Conservation (phyloP, 92 coral and sea anemone genomes). For the Diadumene lineata region DNA sequence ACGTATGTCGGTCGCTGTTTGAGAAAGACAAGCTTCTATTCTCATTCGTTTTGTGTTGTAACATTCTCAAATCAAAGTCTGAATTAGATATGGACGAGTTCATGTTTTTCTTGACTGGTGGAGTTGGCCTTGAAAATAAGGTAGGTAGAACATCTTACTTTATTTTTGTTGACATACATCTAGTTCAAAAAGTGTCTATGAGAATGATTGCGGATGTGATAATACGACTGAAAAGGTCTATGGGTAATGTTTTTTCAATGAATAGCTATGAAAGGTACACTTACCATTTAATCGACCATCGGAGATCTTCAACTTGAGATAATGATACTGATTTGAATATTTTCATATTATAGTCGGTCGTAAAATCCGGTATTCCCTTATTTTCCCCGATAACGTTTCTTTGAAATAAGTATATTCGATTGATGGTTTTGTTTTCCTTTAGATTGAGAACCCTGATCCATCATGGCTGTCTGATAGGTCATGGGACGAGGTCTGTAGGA, state of each 20-base stretch:
- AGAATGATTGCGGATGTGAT: too few relatives aligned
- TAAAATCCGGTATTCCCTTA: too few relatives aligned
- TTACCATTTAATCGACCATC: too few relatives aligned
- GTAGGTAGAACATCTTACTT: too few relatives aligned
- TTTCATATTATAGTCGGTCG: too few relatives aligned
- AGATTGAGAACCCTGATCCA: slow-evolving; percentile 96
- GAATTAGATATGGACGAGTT: slow-evolving; percentile 94
- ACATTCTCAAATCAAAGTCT: slow-evolving; percentile 91
- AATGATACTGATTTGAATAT: too few relatives aligned
- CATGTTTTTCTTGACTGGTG: slow-evolving; percentile 98
- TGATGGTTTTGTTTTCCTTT: neutral
- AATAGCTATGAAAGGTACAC: too few relatives aligned
- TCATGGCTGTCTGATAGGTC: slow-evolving; percentile 98
- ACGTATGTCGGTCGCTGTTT: slow-evolving; percentile 97
- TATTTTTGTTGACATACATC: too few relatives aligned
- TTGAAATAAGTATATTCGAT: neutral
- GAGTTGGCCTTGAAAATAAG: slow-evolving; percentile 97
- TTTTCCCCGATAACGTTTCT: neutral
- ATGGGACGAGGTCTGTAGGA: slow-evolving; percentile 98
- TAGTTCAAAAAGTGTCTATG: too few relatives aligned
- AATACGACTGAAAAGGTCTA: too few relatives aligned
- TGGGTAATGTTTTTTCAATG: too few relatives aligned
- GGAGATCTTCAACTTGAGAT: too few relatives aligned
- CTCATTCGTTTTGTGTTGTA: slow-evolving; percentile 88
- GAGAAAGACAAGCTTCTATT: slow-evolving; percentile 99